Percentiles rank a stretch among this genome's conserved stretches.
These are phyloP conservation scores for Cataglyphis altisquamis DNA, from an alignment of 2,888 invertebrate genomes.

Conservation along the genomic window DNA sequence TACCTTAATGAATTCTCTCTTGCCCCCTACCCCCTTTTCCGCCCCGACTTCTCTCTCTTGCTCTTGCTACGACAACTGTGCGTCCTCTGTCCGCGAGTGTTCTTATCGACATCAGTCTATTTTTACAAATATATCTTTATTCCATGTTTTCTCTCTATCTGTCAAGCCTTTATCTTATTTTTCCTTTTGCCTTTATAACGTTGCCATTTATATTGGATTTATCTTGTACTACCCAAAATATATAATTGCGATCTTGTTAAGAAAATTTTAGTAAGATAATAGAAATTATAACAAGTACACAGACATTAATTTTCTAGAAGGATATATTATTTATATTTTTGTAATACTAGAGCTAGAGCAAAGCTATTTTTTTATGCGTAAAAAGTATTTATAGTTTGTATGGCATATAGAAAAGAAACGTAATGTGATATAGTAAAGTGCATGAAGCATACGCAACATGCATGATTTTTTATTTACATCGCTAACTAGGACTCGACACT, in stretches of 20 bases:
- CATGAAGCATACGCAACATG: neutral
- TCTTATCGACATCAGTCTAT: constrained; percentile 58
- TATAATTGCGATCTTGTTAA: constrained; percentile 17
- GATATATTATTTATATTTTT: constrained; percentile 10
- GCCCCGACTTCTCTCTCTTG: constrained; percentile 47
- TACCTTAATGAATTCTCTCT: constrained; percentile 85
- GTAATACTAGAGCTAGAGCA: neutral
- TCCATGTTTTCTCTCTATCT: constrained; percentile 32
- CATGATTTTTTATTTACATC: constrained; percentile 33
- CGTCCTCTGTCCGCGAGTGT: constrained; percentile 43
- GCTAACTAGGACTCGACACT: constrained; percentile 9
- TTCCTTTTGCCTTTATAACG: neutral
- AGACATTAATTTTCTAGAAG: neutral
- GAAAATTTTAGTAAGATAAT: constrained; percentile 33
- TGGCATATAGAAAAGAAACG: neutral
- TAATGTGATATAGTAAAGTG: constrained; percentile 11
- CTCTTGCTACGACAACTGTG: constrained; percentile 42
- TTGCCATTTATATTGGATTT: constrained; percentile 1
- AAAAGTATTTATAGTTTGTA: constrained; percentile 25
- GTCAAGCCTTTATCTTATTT: neutral
- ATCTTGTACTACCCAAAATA: neutral
- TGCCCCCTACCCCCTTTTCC: constrained; percentile 58
- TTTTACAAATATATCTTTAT: constrained; percentile 60
- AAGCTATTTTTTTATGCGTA: constrained; percentile 22
- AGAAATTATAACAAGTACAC: neutral